A percentile compares a stretch with the other conserved stretches of the same genome.
Evolutionary conservation across 2,888 invertebrate species (phyloP).

Genomic region (Drosophila austrosaltans): DNA sequence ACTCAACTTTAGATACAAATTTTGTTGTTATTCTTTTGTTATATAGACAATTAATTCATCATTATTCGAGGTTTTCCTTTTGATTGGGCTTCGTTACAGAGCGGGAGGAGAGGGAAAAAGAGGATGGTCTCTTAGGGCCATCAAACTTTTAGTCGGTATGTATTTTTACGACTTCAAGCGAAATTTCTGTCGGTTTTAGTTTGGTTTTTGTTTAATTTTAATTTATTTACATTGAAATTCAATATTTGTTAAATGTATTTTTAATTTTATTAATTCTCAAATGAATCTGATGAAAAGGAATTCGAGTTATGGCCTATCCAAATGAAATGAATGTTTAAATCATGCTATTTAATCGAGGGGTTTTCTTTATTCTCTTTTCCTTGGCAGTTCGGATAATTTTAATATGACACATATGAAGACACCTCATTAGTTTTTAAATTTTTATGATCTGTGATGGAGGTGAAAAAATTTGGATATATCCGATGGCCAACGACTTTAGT

Average conservation of each 20-base stretch:
- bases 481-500: neutral
- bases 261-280: conserved; percentile 59
- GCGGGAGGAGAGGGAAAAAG: neutral
- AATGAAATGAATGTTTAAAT: conserved; percentile 34
- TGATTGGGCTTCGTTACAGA: conserved; percentile 23
- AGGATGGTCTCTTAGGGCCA: conserved; percentile 43
- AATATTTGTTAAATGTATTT: conserved; percentile 78
- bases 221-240: conserved; percentile 81
- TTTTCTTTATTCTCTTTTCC: neutral
- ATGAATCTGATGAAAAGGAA: conserved; percentile 55
- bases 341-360: conserved; percentile 21
- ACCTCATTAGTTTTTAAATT: conserved; percentile 46
- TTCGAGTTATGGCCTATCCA: conserved; percentile 45
- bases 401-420: conserved; percentile 48
- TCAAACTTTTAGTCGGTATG: conserved; percentile 56
- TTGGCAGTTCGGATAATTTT: conserved; percentile 8
- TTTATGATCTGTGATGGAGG: conserved; percentile 43
- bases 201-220: conserved; percentile 60
- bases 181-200: conserved; percentile 52
- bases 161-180: conserved; percentile 74
- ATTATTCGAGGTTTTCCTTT: conserved; percentile 69
- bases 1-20: conserved; percentile 3
- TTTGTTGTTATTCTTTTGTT: conserved; percentile 53
- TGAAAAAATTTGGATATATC: conserved; percentile 33
- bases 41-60: conserved; percentile 81